Evolutionary conservation across 2,888 invertebrate species (phyloP).

Genomic region (Dyspetes luteomarginatus): DNA sequence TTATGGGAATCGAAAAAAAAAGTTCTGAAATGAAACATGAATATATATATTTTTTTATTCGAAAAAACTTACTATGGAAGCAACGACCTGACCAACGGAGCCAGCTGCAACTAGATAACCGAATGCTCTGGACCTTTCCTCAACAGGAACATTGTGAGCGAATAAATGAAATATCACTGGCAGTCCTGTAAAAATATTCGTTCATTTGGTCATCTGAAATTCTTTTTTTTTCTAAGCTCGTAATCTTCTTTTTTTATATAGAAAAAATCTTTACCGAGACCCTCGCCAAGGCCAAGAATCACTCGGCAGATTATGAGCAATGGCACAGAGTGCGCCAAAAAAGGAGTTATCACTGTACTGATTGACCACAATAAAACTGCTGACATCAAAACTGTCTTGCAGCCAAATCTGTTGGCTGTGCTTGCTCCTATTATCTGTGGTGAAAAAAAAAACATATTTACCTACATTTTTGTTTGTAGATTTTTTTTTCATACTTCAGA

Average conservation of each 20-base stretch:
- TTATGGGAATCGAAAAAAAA: too few relatives aligned
- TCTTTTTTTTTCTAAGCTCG: background rate
- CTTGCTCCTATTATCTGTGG: constrained; percentile 87
- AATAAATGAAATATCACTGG: constrained; percentile 91
- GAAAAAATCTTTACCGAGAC: constrained; percentile 85
- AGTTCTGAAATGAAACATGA: too few relatives aligned
- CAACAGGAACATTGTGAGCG: constrained; percentile 89
- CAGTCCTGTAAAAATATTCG: constrained; percentile 84
- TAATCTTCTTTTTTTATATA: background rate
- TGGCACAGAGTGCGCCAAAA: constrained; percentile 87
- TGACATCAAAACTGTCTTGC: constrained; percentile 87
- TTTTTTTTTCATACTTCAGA: background rate
- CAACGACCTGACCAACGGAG: constrained; percentile 90
- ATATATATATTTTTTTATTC: background rate
- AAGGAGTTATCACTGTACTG: constrained; percentile 88
- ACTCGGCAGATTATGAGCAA: constrained; percentile 87
- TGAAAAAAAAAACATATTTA: background rate
- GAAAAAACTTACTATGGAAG: constrained; percentile 86
- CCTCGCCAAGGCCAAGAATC: constrained; percentile 89
- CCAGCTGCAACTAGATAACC: constrained; percentile 90
- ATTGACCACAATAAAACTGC: constrained; percentile 90
- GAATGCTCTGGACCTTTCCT: constrained; percentile 89
- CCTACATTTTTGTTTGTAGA: background rate
- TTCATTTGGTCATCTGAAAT: too few relatives aligned
- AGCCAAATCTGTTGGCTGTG: constrained; percentile 88